Base-by-base conservation (phyloP, 2,888 invertebrate species). In the Apodemia zela region DNA sequence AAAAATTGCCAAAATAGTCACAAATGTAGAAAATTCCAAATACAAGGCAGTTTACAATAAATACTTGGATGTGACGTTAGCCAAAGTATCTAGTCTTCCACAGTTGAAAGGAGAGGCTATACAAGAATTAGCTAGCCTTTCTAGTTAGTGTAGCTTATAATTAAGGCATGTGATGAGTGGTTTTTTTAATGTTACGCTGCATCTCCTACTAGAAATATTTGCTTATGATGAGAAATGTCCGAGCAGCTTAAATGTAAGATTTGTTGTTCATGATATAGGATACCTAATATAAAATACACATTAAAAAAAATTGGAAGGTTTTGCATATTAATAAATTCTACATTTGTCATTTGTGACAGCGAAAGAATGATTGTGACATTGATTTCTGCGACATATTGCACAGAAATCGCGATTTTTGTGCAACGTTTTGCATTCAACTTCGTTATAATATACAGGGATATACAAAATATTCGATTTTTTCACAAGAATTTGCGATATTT, bases 11-110 rank as follows among this genome's bases (percentile, higher is more conserved):
- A 87, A 87, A 63, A 84, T 96, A 63, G 93, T 97, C 7, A 77
- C 93, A 0, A 94, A 94, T 77, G 94, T 95, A n/a, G 94, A 95
- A 15, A 93, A 92, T 25, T 93, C 94, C 17, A 97, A 96, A 81
- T 93, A 94, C 71, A 94, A 95, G 76, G 93, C 95, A 0, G 94
- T 96, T 7, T 93, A 93, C 70, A 93, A 91, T 65, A 97, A 96
- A 84, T 97, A 96, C 78, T 84, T 73, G 51, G 82, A 84, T 57
- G 60, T 68, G 0, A 93, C 94, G 61, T 86, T 94, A 72, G 93
- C 93, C 67, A 95, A 94, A 83, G 94, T 96, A 25, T 94, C 96
- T 61, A 74, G 88, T 33, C 92, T 94, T 33, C 88, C 94, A 0
- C 94, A 95, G 75, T 81, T 96, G n/a, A 92, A 87, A 74, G 89